phyloP scores from a whole-genome alignment of 2,113 vertebrate species.

The Argyrosomus japonicus region DNA sequence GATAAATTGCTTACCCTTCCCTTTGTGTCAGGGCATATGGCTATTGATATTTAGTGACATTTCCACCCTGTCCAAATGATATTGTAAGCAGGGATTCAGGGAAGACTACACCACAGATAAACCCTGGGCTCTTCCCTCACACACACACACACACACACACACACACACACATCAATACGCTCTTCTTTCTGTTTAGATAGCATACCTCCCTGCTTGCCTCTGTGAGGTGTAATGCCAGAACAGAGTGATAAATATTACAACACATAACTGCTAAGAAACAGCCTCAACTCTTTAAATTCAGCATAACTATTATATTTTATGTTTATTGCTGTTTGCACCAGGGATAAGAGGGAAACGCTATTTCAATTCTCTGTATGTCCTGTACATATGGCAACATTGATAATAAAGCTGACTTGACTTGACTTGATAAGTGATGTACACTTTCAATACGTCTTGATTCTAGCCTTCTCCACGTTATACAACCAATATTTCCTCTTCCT shows the following conservation, averaged over 20 bases:
- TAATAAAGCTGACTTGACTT: no score
- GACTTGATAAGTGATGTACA: conserved; percentile 3
- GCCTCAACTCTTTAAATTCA: conserved; percentile 2
- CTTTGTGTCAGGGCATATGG: conserved; percentile 56
- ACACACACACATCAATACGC: conserved; percentile 33
- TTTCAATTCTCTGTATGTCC: no score
- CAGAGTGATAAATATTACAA: conserved; percentile 14
- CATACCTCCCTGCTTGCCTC: background rate
- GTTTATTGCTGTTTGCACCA: no score
- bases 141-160: no score
- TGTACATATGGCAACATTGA: no score
- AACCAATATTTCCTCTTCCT: conserved; percentile 33
- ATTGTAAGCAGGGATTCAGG: conserved; percentile 46
- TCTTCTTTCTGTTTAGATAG: conserved; percentile 37
- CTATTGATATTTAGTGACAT: conserved; percentile 67
- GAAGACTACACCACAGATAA: conserved; percentile 32
- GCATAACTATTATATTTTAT: no score
- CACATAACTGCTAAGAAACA: conserved; percentile 1
- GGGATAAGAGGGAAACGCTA: no score
- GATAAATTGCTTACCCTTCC: conserved; percentile 47
- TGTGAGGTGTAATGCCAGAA: conserved; percentile 17
- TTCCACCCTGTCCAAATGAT: conserved; percentile 62
- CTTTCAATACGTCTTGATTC: conserved; percentile 3
- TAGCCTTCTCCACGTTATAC: background rate
- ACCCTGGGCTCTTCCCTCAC: conserved; percentile 4